Base-by-base conservation (phyloP, 2,113 vertebrate genomes). In the Istiophorus platypterus region DNA sequence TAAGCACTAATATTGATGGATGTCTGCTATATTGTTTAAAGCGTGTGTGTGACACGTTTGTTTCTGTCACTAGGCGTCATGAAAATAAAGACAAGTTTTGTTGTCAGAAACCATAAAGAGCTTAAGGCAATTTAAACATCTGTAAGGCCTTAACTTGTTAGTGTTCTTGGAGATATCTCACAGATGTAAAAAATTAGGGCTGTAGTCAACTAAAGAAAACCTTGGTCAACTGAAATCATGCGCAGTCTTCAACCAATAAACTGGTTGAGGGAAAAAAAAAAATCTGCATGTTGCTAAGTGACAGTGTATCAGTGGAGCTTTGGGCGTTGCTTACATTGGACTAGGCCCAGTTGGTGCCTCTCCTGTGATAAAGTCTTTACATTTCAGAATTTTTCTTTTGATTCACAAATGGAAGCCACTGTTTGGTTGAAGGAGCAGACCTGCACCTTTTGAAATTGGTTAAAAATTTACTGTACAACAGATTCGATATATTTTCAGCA, bases 101-200 rank as follows among this genome's bases (percentile, higher is more conserved):
- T 24, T 52, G 41, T 65, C 70, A 52, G 58, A 29, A 34, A 24
- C 15, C 20, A 27, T 65, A 29, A 31, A 24, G 20, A 59, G 59
- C 75, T 75, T 24, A 5, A 37, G 58, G 54, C 20, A 12, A 5
- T 85, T 81, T 74, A 20, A 88, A 80, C 51, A 49, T 49, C 17
- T 20, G 58, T 69, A 66, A 41, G 56, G 62, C 18, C 13, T 58
- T 7, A 22, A 22, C 49, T 22, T 49, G 47, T 17, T 49, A 8
- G 18, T 18, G 17, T 10, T 49, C 47, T 49, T 47, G 45, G 34
- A 79, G 51, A 76, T 26, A 56, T 45, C 84, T 78, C 42, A 51
- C 5, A 27, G 62, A 22, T 68, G 69, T 73, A 22, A 70, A 80
- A 37, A 39, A 39, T 9, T 39, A 10, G 37, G 31, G 31, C 31